A percentile compares a stretch with the other conserved stretches of the same genome.
phyloP scores from a whole-genome alignment of 2,113 vertebrate species.

The Cervus canadensis region DNA sequence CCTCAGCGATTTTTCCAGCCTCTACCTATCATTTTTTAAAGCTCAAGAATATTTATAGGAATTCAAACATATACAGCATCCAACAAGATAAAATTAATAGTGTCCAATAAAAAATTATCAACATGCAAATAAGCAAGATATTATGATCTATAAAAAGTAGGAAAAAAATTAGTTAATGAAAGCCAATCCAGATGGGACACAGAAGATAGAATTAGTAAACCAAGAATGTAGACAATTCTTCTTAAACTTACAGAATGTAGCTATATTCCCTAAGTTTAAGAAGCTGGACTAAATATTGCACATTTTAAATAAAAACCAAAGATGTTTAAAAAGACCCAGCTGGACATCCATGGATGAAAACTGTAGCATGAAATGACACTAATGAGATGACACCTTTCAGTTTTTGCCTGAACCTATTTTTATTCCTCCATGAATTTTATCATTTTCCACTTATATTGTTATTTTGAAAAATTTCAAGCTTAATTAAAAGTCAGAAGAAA shows the following conservation, averaged over 20 bases:
- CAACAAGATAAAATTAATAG: background rate
- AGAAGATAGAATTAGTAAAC: background rate
- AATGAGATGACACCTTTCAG: background rate
- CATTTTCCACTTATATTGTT: background rate
- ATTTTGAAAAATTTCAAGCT: background rate
- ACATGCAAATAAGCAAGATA: background rate
- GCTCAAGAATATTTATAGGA: background rate
- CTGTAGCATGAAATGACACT: background rate
- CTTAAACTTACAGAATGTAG: background rate
- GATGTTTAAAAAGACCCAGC: background rate
- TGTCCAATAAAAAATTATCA: background rate
- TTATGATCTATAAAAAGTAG: background rate
- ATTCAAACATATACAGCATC: background rate
- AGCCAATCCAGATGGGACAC: background rate
- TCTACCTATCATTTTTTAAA: background rate
- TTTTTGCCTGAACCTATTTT: background rate
- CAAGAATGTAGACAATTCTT: background rate
- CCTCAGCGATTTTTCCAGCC: background rate
- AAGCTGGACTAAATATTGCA: background rate
- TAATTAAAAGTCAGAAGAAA: background rate
- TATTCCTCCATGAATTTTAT: background rate
- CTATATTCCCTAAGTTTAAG: background rate
- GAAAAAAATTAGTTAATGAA: background rate
- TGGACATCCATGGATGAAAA: background rate
- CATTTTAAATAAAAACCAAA: background rate